Base-by-base conservation (phyloP, 1,140 invertebrate species). In the Lysiphlebus fabarum region DNA sequence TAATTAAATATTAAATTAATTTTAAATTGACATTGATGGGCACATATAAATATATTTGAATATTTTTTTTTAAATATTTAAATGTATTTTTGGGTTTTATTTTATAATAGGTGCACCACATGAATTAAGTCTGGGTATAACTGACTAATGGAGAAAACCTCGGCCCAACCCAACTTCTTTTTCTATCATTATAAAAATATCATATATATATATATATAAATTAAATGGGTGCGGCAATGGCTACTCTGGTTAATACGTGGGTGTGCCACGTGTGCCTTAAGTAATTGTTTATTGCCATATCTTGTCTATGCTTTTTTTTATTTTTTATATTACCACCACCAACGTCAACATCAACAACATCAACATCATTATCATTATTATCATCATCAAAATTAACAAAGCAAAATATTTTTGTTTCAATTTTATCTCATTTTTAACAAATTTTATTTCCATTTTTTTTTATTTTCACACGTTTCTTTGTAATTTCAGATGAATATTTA, bases 271-370 rank as follows among this genome's bases (percentile, higher is more conserved):
- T 17, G 67, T 72, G 70, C 70, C 73, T 76, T 75, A 75, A 75
- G 73, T 76, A 76, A 76, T 76, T 74, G 74, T 76, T 76, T 76
- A 76, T 75, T 75, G 71, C 74, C 69, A 67, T 72, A 70, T 71
- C 69, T 45, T 6, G 12, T 44, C 43, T 5, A 7, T n/a, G 51
- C 65, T 53, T 60, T 51, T 66, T 72, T 66, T 67, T 68, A 66
- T 64, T 67, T 65, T 67, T 62, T 59, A n/a, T n/a, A n/a, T n/a
- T n/a, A 26, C 17, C 17, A 26, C 17, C 17, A 26, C 17, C 17
- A 26, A 1, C 17, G 3, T 3, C 17, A 17, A 17, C 17, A 26
- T 2, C 17, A 26, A 26, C 17, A 26, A 2, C 4, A 26, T 4
- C 17, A 26, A 2, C 17, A 1, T 26, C 17, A 26, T 26, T 4